Base-by-base conservation (phyloP, 2,113 vertebrate species). In the Platichthys flesus region DNA sequence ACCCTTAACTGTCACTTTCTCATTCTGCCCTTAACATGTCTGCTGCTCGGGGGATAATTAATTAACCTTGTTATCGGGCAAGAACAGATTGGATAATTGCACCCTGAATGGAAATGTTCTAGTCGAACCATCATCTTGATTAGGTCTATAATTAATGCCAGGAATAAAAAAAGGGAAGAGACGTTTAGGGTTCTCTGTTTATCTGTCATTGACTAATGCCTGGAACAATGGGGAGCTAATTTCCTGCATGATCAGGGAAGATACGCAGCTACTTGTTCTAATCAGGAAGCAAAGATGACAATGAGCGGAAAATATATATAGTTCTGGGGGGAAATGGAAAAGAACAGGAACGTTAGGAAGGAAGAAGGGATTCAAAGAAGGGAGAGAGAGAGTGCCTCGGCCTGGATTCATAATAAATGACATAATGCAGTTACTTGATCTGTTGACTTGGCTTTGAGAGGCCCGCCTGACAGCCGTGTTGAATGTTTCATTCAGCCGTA, bases 21-120 rank as follows among this genome's bases (percentile, higher is more conserved):
- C 42, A 70, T 82, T 83, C 69, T 42, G 57, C 55, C 61, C 67
- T 67, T 66, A 31, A 84, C 76, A 28, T 49, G 64, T 77, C 73
- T 67, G 60, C 86, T 52, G 70, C 79, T 86, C 0, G 2, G 67
- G 26, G 45, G 24, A 24, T 87, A 85, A 90, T 89, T 90, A 81
- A 91, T 90, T 91, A 81, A 85, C 62, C 62, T 56, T 26, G 61
- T 88, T 91, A 92, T 91, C 83, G 3, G 66, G 74, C 62, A 42
- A 18, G 9, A 84, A 76, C 72, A 80, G 86, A 92, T 81, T 82
- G 85, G 84, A 78, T 91, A 90, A 91, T 90, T 90, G 85, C 83
- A 63, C 1, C 40, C 66, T 73, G 76, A 87, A 89, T 81, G 76
- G 40, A 70, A 89, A 84, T 81, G 51, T 83, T 86, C 82, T 67